Base-by-base conservation (phyloP, 2,888 invertebrate genomes). In the Proisotoma minuta region DNA sequence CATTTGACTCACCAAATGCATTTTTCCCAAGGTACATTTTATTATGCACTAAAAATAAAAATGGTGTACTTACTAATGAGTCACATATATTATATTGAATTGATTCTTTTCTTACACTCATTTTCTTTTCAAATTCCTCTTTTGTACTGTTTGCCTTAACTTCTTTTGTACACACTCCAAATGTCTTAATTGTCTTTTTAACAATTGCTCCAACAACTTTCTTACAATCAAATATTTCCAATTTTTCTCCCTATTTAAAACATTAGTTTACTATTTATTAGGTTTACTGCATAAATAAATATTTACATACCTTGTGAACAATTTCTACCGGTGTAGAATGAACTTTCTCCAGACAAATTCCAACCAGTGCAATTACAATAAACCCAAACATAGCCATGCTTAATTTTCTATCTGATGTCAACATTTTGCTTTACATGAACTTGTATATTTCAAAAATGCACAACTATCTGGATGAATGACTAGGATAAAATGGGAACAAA, bases 121-220 rank as follows among this genome's bases (percentile, higher is more conserved):
- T 49, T 58, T 57, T 66, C 10, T 66, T 62, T 3, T 52, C 52
- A 28, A 54, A 59, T 2, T 66, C 66, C 26, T 60, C 60, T 3
- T 43, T 60, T 2, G 53, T 53, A n/a, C 39, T 28, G 20, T 40
- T 60, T 1, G 48, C 63, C 53, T 65, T 68, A 40, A 68, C 43
- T 52, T 65, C 68, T 29, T 53, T 57, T 1, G 59, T 57, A 24
- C 71, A 72, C 12, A 24, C 20, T 12, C 67, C 43, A n/a, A 72
- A 67, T 8, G 27, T 51, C 28, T 65, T 69, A 48, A 72, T 40
- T 18, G 61, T 62, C 40, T 48, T 52, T 50, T 72, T 72, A 0
- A 60, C 72, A 24, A 61, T 67, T 49, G 60, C 63, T 61, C 69
- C 58, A 27, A 63, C 62, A 18, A 69, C 26, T 29, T 66, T 62